Conservation (phyloP, 2,888 invertebrate genomes). For the Gastrophysa polygoni region DNA sequence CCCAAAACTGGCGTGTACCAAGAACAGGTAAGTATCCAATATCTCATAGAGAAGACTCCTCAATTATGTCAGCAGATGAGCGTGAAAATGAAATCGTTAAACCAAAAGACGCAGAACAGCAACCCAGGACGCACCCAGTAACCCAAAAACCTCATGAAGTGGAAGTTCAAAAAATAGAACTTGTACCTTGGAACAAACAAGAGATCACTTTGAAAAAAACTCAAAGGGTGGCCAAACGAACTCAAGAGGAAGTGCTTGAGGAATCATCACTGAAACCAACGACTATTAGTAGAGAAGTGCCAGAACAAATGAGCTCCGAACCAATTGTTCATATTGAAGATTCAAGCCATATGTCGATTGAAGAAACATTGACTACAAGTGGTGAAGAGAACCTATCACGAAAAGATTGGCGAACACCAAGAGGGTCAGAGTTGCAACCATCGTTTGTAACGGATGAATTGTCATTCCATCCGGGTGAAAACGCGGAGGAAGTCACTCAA, state of each 20-base stretch:
- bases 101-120: slow-evolving; percentile 17
- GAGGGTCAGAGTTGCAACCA: not conserved
- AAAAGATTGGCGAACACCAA: not conserved
- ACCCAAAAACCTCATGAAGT: slow-evolving; percentile 26
- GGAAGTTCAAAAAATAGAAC: slow-evolving; percentile 22
- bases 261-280: slow-evolving; percentile 50
- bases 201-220: slow-evolving; percentile 61
- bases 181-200: slow-evolving; percentile 67
- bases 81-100: slow-evolving; percentile 35
- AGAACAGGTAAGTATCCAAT: too few species aligned
- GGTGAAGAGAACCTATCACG: not conserved
- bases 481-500: not conserved
- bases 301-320: not conserved
- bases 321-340: not conserved
- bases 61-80: slow-evolving; percentile 57
- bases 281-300: not conserved
- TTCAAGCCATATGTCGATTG: not conserved
- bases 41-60: too few species aligned
- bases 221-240: slow-evolving; percentile 52
- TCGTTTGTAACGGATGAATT: too few species aligned
- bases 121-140: slow-evolving; percentile 17
- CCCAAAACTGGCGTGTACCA: too few species aligned
- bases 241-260: slow-evolving; percentile 42
- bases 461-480: not conserved
- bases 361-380: not conserved